Conservation (phyloP, 2,113 vertebrate species). For the Oreochromis tanganicae region DNA sequence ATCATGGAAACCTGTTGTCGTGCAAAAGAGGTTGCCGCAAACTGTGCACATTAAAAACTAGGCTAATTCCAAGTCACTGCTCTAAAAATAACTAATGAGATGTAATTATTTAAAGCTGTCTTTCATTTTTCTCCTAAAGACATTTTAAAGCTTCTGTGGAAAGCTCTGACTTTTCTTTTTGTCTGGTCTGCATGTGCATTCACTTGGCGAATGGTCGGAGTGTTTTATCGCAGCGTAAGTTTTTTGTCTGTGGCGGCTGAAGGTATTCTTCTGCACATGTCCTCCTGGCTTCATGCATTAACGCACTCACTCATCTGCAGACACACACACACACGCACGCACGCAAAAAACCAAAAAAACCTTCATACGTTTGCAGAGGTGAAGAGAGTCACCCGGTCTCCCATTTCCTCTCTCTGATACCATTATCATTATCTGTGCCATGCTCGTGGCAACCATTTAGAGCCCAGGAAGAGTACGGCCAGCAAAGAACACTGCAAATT, state of each 20-base stretch:
- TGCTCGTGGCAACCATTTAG: constrained; percentile 48
- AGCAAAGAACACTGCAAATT: constrained; percentile 49
- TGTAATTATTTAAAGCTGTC: background rate
- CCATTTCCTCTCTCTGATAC: constrained; percentile 48
- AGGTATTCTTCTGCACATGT: background rate
- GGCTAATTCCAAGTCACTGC: background rate
- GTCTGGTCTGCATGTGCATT: background rate
- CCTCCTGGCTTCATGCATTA: background rate
- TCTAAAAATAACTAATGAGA: constrained; percentile 5
- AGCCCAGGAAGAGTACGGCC: constrained; percentile 26
- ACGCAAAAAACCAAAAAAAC: background rate
- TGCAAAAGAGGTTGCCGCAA: background rate
- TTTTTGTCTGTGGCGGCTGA: background rate
- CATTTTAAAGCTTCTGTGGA: background rate
- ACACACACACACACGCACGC: constrained; percentile 1
- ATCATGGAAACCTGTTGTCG: background rate
- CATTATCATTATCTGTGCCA: constrained; percentile 62
- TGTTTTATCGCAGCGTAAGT: background rate
- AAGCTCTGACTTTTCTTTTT: background rate
- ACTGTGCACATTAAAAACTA: background rate
- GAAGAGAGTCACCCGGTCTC: constrained; percentile 13
- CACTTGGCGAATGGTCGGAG: background rate
- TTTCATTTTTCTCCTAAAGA: background rate
- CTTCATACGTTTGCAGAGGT: constrained; percentile 18
- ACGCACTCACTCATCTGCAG: background rate